phyloP scores from a whole-genome alignment of 2,797 vertebrate genomes.

The Girardinus metallicus region DNA sequence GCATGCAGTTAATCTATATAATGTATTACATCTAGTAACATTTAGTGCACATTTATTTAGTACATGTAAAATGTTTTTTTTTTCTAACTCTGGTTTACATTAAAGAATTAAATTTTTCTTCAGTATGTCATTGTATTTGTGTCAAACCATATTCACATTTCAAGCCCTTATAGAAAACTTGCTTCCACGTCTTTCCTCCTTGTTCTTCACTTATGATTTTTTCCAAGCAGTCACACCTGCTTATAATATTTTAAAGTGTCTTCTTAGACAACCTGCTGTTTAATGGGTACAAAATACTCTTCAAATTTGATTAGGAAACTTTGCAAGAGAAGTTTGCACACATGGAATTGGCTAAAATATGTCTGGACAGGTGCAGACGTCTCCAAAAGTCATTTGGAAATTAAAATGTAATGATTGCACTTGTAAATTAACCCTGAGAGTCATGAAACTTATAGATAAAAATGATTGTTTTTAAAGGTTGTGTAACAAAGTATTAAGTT shows the following conservation, averaged over 20 bases:
- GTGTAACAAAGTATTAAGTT: neutral
- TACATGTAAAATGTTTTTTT: too few relatives aligned
- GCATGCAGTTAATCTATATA: neutral
- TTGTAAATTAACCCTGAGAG: neutral
- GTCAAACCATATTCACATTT: neutral
- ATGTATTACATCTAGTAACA: neutral
- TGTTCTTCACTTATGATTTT: neutral
- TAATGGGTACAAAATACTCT: too few relatives aligned
- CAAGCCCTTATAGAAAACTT: neutral
- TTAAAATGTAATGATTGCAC: neutral
- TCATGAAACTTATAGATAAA: neutral
- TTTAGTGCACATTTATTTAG: neutral
- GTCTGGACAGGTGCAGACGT: too few relatives aligned
- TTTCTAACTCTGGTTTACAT: neutral
- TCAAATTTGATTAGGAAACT: neutral
- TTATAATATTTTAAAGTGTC: neutral
- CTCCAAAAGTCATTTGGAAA: neutral
- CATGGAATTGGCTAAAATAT: too few relatives aligned
- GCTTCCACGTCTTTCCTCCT: neutral
- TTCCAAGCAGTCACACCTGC: neutral
- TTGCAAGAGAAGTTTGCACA: neutral
- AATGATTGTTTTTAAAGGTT: too few relatives aligned
- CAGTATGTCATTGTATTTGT: neutral
- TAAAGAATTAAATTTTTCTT: neutral
- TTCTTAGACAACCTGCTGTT: neutral